These are phyloP conservation scores for Macroteleia sp. DNA, from an alignment of 2,888 invertebrate genomes.

Conservation along the genomic window DNA sequence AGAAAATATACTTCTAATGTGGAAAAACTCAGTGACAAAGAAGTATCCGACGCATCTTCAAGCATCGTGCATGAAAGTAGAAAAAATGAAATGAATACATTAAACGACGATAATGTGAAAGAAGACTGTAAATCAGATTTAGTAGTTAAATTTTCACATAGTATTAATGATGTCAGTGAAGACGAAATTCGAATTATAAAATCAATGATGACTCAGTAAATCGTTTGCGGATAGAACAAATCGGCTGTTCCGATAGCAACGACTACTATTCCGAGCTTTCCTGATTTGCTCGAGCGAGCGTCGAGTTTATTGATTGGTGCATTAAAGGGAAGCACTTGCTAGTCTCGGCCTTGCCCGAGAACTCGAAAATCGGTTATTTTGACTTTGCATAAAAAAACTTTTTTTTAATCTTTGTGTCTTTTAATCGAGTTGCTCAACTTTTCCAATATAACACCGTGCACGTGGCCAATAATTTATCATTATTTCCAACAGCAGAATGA, in stretches of 20 bases:
- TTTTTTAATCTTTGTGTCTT: neutral
- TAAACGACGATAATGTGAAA: too few species aligned
- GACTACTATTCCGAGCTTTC: constrained; percentile 48
- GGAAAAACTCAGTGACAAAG: too few species aligned
- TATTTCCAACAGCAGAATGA: constrained; percentile 25
- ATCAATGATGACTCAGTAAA: neutral
- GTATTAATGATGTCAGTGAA: too few species aligned
- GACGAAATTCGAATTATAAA: too few species aligned
- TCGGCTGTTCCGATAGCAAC: constrained; percentile 40
- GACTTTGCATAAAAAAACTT: constrained; percentile 14
- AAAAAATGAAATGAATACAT: too few species aligned
- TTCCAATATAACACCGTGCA: constrained; percentile 40
- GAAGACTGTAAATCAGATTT: too few species aligned
- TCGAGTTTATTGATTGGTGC: constrained; percentile 76
- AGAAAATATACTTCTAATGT: too few species aligned
- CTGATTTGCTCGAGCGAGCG: constrained; percentile 38
- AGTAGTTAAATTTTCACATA: too few species aligned
- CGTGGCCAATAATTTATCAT: constrained; percentile 47
- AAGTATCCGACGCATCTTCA: too few species aligned
- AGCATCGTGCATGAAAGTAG: too few species aligned
- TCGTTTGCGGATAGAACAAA: constrained; percentile 17
- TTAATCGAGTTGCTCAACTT: constrained; percentile 21
- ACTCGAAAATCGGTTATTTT: constrained; percentile 43
- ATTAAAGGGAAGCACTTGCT: constrained; percentile 77
- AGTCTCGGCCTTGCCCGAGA: constrained; percentile 66